Percentiles rank a stretch among this genome's conserved stretches.
phyloP scores from a whole-genome alignment of 2,113 vertebrate genomes.

The Chaetura pelagica region DNA sequence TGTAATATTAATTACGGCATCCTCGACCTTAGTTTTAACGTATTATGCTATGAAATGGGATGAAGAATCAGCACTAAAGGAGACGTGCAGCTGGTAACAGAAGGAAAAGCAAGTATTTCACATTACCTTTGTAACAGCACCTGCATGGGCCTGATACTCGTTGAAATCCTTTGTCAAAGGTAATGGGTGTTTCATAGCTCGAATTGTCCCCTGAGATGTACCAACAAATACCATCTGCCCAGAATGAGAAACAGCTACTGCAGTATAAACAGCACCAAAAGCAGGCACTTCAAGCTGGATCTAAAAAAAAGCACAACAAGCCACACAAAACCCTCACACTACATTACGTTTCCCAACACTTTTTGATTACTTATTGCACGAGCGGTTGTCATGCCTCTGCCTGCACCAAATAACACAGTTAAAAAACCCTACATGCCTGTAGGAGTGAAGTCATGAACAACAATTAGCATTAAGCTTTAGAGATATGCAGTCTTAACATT shows the following conservation, averaged over 20 bases:
- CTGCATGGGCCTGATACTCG: conserved; percentile 88
- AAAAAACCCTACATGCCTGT: not conserved
- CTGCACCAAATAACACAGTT: not conserved
- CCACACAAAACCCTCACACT: not conserved
- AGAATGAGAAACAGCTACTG: conserved; percentile 83
- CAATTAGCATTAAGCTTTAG: not conserved
- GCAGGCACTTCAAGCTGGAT: conserved; percentile 84
- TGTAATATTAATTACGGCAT: not conserved
- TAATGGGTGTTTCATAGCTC: conserved; percentile 89
- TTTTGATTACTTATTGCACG: not conserved
- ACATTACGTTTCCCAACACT: not conserved
- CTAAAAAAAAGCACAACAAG: conserved; percentile 64
- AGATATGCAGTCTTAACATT: not conserved
- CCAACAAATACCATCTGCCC: conserved; percentile 88
- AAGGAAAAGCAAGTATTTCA: not conserved
- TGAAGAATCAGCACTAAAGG: not conserved
- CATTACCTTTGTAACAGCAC: conserved; percentile 90
- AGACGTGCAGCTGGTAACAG: not conserved
- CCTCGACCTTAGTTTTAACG: not conserved
- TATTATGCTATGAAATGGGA: not conserved
- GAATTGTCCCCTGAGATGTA: conserved; percentile 86
- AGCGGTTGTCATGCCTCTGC: not conserved
- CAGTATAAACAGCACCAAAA: conserved; percentile 80
- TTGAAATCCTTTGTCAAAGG: conserved; percentile 84
- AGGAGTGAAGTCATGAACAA: not conserved